Evolutionary conservation across 2,888 invertebrate genomes (phyloP), one percentile per base, ranked within the genome.

Genomic region (Noctuana brunneofusca): DNA sequence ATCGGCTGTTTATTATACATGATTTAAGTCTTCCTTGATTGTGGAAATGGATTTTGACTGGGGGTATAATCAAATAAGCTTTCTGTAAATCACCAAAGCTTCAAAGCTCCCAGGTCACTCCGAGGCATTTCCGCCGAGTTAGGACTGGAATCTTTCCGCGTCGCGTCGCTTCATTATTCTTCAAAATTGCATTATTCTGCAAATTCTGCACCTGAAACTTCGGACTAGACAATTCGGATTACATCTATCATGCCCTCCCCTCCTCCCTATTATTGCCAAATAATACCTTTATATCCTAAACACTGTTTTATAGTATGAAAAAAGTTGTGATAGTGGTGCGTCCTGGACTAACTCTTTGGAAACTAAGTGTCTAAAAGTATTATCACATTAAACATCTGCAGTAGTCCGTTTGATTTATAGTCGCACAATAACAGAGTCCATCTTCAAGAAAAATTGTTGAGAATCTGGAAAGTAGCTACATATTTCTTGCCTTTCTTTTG

Each of bases 151-250:
- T 54, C 30, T 48, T 54, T 60, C 54, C 16, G 27, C 12, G 27
- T 38, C 55, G 24, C 46, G 38, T 49, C 18, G 22, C 53, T 30
- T 54, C 55, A 62, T 62, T 62, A 62, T 62, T 62, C 55, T 49
- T 55, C 14, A 27, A 49, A 62, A 62, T 62, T 62, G 54, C 49
- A 62, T 62, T 60, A 60, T 60, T 60, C 54, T 54, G 43, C 53
- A 32, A 32, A 16, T 20, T 50, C 38, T 16, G 24, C 55, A 43
- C 1, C 50, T 22, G 35, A n/a, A 24, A n/a, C n/a, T n/a, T n/a
- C n/a, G n/a, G n/a, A n/a, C n/a, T n/a, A n/a, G n/a, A n/a, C n/a
- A n/a, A n/a, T n/a, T n/a, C n/a, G n/a, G n/a, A n/a, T n/a, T n/a
- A n/a, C n/a, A n/a, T n/a, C n/a, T n/a, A n/a, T n/a, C n/a, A n/a